Percentiles rank a stretch among this genome's conserved stretches.
phyloP scores from a whole-genome alignment of 2,888 invertebrate genomes.

The Patella ulyssiponensis region DNA sequence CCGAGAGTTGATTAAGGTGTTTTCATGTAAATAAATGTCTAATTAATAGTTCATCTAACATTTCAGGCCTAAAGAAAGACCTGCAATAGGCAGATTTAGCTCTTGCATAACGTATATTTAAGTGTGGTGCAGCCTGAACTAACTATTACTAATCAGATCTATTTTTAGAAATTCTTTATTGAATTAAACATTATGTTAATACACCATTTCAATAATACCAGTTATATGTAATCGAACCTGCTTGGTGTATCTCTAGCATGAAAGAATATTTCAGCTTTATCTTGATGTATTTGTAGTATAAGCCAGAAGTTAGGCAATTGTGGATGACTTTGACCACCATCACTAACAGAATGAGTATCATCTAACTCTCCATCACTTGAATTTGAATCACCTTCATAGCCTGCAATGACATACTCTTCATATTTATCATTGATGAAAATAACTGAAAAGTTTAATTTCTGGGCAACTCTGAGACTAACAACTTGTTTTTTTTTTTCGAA shows the following conservation, averaged over 20 bases:
- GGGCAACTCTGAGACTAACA: too few relatives aligned
- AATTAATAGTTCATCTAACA: neutral
- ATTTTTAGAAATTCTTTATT: too few relatives aligned
- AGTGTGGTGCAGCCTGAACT: too few relatives aligned
- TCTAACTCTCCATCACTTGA: constrained; percentile 77
- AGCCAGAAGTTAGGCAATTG: constrained; percentile 82
- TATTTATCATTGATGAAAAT: too few relatives aligned
- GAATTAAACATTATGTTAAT: too few relatives aligned
- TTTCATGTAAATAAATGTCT: too few relatives aligned
- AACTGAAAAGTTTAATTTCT: too few relatives aligned
- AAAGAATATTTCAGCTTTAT: constrained; percentile 79
- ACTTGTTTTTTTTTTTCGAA: too few relatives aligned
- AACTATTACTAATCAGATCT: too few relatives aligned
- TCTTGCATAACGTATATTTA: too few relatives aligned
- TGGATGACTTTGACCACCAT: constrained; percentile 70
- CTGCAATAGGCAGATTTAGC: neutral
- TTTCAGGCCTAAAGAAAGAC: neutral
- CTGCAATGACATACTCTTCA: constrained; percentile 29
- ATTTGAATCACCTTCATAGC: constrained; percentile 77
- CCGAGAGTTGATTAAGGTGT: too few relatives aligned
- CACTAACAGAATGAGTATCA: constrained; percentile 70
- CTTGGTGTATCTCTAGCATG: constrained; percentile 76
- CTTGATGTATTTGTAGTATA: constrained; percentile 77
- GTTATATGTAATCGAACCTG: neutral
- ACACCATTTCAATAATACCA: neutral